These are phyloP conservation scores for Tichodroma muraria DNA, from an alignment of 2,113 vertebrate species.

Conservation along the genomic window DNA sequence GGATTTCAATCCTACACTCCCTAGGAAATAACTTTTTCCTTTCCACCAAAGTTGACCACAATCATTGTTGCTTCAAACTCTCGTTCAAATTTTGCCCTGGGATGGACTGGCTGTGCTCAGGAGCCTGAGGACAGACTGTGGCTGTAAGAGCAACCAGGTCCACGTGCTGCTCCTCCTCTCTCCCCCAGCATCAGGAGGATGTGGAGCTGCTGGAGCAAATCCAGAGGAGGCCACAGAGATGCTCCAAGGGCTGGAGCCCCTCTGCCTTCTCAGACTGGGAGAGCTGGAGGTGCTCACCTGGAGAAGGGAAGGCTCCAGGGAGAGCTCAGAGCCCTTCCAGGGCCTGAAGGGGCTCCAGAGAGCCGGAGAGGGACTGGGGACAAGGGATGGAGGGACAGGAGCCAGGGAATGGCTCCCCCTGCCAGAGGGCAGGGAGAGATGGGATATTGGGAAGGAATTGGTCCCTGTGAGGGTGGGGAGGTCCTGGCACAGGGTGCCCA, in stretches of 20 bases:
- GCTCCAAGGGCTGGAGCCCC: neutral
- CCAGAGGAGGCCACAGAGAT: accelerated
- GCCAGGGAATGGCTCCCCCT: neutral
- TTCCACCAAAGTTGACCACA: neutral
- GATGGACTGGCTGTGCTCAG: neutral
- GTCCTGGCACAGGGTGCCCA: neutral
- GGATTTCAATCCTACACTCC: neutral
- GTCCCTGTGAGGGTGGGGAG: accelerated
- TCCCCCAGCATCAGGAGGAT: neutral
- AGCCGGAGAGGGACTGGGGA: neutral
- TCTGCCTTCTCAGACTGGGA: neutral
- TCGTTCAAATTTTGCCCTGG: neutral
- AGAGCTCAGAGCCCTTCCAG: neutral
- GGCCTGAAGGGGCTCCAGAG: neutral
- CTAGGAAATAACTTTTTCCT: neutral
- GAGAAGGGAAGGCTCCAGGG: neutral
- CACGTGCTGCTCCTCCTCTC: accelerated
- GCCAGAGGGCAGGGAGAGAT: accelerated
- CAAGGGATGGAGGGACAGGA: neutral
- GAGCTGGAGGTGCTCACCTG: neutral
- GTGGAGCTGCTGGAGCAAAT: accelerated
- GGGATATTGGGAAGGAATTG: accelerated
- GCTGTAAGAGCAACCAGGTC: neutral
- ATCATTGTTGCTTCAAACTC: neutral
- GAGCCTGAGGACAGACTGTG: neutral